A percentile compares a stretch with the other conserved stretches of the same genome.
Evolutionary conservation across 1,140 invertebrate species (phyloP).

Genomic region (Tetramorium simillimum): DNA sequence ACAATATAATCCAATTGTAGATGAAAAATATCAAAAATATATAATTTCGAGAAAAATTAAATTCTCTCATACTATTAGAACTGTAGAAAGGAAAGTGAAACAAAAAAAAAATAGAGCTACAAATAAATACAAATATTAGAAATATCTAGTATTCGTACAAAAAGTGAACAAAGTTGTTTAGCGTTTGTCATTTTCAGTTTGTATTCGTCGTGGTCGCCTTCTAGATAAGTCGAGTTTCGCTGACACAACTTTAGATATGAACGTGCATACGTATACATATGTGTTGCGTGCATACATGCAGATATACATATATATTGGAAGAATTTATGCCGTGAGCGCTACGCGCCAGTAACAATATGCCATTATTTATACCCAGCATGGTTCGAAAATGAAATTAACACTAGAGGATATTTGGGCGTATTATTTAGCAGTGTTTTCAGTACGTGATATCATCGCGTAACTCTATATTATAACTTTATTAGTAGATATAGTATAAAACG

Average conservation of each 20-base stretch:
- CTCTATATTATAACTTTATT: not conserved
- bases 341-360: constrained; percentile 55
- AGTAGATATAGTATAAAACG: not conserved
- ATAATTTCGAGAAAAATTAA: not conserved
- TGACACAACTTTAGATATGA: constrained; percentile 58
- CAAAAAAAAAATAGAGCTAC: not conserved
- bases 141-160: not conserved
- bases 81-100: not conserved
- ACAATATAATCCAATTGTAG: not conserved
- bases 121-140: not conserved
- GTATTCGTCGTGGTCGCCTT: constrained; percentile 45
- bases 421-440: constrained; percentile 2
- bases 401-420: not conserved
- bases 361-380: not conserved
- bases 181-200: not conserved
- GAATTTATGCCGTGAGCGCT: constrained; percentile 57
- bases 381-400: constrained; percentile 1
- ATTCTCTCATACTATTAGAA: not conserved
- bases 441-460: not conserved
- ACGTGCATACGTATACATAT: constrained; percentile 40
- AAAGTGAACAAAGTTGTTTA: not conserved
- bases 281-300: constrained; percentile 55
- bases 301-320: constrained; percentile 56
- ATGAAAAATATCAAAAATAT: not conserved
- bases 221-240: constrained; percentile 26